These are phyloP conservation scores for Caracal caracal DNA, from an alignment of 2,113 vertebrate genomes.

Conservation along the genomic window DNA sequence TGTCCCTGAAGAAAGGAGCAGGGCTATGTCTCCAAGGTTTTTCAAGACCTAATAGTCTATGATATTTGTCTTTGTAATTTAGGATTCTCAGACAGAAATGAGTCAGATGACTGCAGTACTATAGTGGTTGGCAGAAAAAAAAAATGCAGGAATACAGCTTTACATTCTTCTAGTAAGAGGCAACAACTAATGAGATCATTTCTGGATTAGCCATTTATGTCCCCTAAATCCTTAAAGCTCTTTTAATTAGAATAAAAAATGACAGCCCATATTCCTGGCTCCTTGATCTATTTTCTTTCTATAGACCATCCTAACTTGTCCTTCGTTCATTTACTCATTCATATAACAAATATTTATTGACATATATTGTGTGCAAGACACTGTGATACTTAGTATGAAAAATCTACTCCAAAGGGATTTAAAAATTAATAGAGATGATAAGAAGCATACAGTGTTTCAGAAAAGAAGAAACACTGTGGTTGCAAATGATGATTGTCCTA, in stretches of 20 bases:
- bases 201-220: neutral
- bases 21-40: neutral
- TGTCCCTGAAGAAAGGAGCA: neutral
- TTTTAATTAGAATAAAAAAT: neutral
- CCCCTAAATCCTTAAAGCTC: neutral
- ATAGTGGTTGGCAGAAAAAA: neutral
- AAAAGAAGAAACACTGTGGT: neutral
- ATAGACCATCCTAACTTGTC: neutral
- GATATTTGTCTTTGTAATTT: neutral
- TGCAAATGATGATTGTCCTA: neutral
- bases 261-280: neutral
- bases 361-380: neutral
- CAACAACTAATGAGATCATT: neutral
- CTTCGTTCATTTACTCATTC: neutral
- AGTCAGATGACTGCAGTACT: neutral
- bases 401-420: neutral
- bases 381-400: neutral
- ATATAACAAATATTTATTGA: neutral
- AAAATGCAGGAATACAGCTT: neutral
- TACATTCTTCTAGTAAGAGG: neutral
- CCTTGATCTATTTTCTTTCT: slow-evolving; percentile 11
- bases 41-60: neutral
- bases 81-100: neutral
- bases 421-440: neutral
- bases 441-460: neutral